A percentile compares a stretch with the other conserved stretches of the same genome.
These are phyloP conservation scores for Monodelphis domestica DNA, from an alignment of 2,797 vertebrate genomes.

Conservation along the genomic window DNA sequence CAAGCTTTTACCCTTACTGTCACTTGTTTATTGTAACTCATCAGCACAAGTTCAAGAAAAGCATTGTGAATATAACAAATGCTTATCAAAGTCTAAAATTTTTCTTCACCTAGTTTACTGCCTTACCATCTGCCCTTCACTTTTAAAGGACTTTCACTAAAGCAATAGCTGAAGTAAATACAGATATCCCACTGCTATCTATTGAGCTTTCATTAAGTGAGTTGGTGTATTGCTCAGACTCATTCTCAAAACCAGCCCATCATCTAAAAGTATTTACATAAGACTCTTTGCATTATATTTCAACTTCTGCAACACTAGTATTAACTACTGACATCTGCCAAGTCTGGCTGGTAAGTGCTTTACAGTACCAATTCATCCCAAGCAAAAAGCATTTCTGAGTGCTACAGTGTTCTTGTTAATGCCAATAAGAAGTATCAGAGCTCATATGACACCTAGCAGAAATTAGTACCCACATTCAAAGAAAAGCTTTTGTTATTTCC, in stretches of 20 bases:
- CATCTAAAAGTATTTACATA: slow-evolving; percentile 88
- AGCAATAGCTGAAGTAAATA: slow-evolving; percentile 80
- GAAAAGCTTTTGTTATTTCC: slow-evolving; percentile 89
- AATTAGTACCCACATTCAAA: slow-evolving; percentile 90
- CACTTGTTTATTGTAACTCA: slow-evolving; percentile 69
- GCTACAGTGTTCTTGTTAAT: slow-evolving; percentile 86
- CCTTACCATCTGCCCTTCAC: slow-evolving; percentile 80
- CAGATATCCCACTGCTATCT: slow-evolving; percentile 80
- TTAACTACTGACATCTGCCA: slow-evolving; percentile 90
- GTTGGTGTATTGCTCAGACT: slow-evolving; percentile 76
- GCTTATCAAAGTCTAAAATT: slow-evolving; percentile 73
- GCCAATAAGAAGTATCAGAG: slow-evolving; percentile 87
- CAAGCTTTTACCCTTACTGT: slow-evolving; percentile 53
- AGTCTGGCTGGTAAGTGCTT: slow-evolving; percentile 88
- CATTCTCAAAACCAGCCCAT: slow-evolving; percentile 82
- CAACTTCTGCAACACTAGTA: slow-evolving; percentile 86
- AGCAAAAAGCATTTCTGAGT: slow-evolving; percentile 89
- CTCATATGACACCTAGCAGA: slow-evolving; percentile 89
- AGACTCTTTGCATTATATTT: slow-evolving; percentile 86
- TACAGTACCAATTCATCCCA: slow-evolving; percentile 88
- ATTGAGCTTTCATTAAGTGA: slow-evolving; percentile 84
- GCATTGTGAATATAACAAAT: slow-evolving; percentile 64
- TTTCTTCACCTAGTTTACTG: slow-evolving; percentile 80
- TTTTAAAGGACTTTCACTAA: slow-evolving; percentile 79
- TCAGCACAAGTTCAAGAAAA: slow-evolving; percentile 71